Evolutionary conservation across 2,797 vertebrate species (phyloP), one percentile per base, ranked within the genome.

Genomic region (Lycodopsis pacificus): DNA sequence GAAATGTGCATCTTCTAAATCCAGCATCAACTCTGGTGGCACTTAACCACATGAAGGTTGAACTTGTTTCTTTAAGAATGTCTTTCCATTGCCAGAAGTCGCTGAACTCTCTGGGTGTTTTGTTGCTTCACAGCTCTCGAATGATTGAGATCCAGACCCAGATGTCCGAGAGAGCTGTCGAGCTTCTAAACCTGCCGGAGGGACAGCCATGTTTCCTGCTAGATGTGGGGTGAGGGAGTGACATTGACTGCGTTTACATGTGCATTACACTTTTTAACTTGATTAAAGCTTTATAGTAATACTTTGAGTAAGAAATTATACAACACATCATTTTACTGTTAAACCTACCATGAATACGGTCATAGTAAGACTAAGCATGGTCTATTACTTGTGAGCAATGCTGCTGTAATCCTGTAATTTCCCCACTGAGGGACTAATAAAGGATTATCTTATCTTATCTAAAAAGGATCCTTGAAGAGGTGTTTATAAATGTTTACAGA

Each of bases 101-200:
- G 4, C 61, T 7, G 3, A 73, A 46, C 8, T 25, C 0, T 58
- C 0, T 20, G 1, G 66, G 30, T 68, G 44, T 77, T 36, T 36
- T 54, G 14, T 73, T 86, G 13, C 64, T 61, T 68, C 48, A 3
- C 81, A 99, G 98, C 89, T 98, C 98, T 48, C 96, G 98, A 1
- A 97, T 99, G 93, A 97, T 98, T 63, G 96, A 97, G 87, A 95
- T 99, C 83, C 98, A 99, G 94, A 96, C 95, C 0, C 97, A 96
- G 91, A 99, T 99, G 98, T 96, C 98, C 0, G 96, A 96, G 85
- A 94, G 98, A 57, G 98, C 98, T 0, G 89, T 99, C 46, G 97
- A 99, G 91, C 96, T 99, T 46, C 92, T 99, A 65, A 95, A 79
- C 66, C 90, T 99, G 62, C 96, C 97, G 0, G 96, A 97, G 46